Evolutionary conservation across 2,113 vertebrate species (phyloP), one percentile per base, ranked within the genome.

Genomic region (Heliornis fulica): DNA sequence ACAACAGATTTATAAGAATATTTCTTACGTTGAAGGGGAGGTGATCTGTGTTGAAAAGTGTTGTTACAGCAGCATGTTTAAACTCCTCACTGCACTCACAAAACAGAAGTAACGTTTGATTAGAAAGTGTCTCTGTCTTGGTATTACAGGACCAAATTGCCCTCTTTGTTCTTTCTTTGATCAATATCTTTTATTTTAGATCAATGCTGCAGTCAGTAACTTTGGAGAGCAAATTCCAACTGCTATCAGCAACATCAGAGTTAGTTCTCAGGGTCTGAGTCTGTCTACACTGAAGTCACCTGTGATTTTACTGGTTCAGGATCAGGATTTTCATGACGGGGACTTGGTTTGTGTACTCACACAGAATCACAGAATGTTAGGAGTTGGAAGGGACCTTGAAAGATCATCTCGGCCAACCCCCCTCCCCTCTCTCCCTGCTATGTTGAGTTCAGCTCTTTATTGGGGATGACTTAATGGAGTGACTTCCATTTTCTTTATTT

Each of bases 361-460:
- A n/a, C n/a, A n/a, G n/a, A n/a, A n/a, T n/a, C n/a, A n/a, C n/a
- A n/a, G n/a, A n/a, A n/a, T n/a, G n/a, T n/a, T n/a, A n/a, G n/a
- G n/a, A n/a, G n/a, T n/a, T n/a, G n/a, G n/a, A n/a, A n/a, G n/a
- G n/a, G n/a, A n/a, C n/a, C n/a, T n/a, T n/a, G n/a, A n/a, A n/a
- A n/a, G n/a, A n/a, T n/a, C n/a, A n/a, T n/a, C n/a, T n/a, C n/a
- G n/a, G n/a, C n/a, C n/a, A n/a, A n/a, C n/a, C n/a, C n/a, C n/a
- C n/a, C n/a, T 75, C 15, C 11, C 3, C 11, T 45, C 26, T 78
- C 9, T 77, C 13, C n/a, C 15, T 36, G 1, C 21, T 32, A 0
- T 26, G 16, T 29, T 29, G 31, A 23, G 20, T 46, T 84, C 0
- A 0, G 3, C 9, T 36, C 31, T 80, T 71, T 74, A 28, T 12